Base-by-base conservation (phyloP, 2,888 invertebrate species). In the Chrysolina haemoptera region DNA sequence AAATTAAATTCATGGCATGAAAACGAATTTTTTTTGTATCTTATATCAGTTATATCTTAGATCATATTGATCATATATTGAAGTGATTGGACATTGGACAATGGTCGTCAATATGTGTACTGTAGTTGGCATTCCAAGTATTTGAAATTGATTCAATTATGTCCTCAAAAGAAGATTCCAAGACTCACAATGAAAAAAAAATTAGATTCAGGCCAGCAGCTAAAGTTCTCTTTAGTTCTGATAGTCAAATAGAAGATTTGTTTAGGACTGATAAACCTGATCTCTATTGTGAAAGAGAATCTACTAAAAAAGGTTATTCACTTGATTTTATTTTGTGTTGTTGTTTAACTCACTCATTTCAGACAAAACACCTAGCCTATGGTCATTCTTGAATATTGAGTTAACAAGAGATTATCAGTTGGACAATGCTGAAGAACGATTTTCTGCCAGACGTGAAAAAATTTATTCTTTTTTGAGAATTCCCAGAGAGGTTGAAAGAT, bases 401-500 rank as follows among this genome's bases (percentile, higher is more conserved):
- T 89, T 98, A 82, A 97, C 96, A 8, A 90, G 98, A 82, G 97
- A 97, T 16, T 99, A 99, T 89, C 91, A 96, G 78, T 88, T 98
- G 71, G 98, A 99, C 89, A 94, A 98, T 86, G 98, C 99, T 84
- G 97, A 98, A 86, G 97, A 96, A 85, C 92, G 97, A 67, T 99
- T 96, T 88, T 95, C 96, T 27, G 98, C 98, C 2, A 92, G 98
- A 79, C 90, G 99, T 74, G 96, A 98, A 86, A 96, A 98, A 89
- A 96, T 99, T 62, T 99, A 99, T 87, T 97, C 97, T 0, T 99
- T 99, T 86, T 95, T 99, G 90, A 95, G 95, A 89, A 97, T 99
- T 85, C 97, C 99, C 1, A 91, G 94, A 82, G 96, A 98, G 89
- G 90, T 96, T 50, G 97, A 97, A 85, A 95, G 96, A 83, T 98